Conservation (phyloP, 2,797 vertebrate species). For the Zalophus californianus region DNA sequence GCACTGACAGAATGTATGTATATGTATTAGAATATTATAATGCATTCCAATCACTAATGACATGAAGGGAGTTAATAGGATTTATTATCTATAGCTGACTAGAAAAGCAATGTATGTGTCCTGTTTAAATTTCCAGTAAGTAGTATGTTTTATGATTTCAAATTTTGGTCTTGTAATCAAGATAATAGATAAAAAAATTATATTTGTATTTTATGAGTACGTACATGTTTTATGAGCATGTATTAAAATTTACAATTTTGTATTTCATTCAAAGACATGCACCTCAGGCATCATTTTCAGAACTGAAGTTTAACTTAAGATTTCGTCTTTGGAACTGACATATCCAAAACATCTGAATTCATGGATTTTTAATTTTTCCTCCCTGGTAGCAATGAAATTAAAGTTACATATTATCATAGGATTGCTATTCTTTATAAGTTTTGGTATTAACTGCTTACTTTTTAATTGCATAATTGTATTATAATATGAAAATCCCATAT, state of each 20-base stretch:
- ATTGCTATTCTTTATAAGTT: background rate
- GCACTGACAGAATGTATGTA: background rate
- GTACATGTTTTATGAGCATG: background rate
- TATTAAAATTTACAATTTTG: background rate
- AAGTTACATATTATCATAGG: background rate
- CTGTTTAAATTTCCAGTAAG: background rate
- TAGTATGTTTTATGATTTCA: background rate
- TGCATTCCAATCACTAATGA: background rate
- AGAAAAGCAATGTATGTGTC: background rate
- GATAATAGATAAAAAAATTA: background rate
- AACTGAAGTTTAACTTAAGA: conserved; percentile 37
- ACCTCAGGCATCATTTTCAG: background rate
- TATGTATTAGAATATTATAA: background rate
- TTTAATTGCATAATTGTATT: background rate
- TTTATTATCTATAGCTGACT: conserved; percentile 1
- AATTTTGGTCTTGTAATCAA: conserved; percentile 13
- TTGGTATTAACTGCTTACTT: background rate
- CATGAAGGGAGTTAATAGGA: background rate
- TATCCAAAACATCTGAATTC: background rate
- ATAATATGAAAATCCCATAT: background rate
- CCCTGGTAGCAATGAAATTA: background rate
- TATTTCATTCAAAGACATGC: conserved; percentile 10
- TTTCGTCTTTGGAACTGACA: background rate
- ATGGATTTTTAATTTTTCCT: background rate
- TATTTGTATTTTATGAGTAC: background rate